Conservation (phyloP, 2,797 vertebrate species). For the Hipposideros larvatus region DNA sequence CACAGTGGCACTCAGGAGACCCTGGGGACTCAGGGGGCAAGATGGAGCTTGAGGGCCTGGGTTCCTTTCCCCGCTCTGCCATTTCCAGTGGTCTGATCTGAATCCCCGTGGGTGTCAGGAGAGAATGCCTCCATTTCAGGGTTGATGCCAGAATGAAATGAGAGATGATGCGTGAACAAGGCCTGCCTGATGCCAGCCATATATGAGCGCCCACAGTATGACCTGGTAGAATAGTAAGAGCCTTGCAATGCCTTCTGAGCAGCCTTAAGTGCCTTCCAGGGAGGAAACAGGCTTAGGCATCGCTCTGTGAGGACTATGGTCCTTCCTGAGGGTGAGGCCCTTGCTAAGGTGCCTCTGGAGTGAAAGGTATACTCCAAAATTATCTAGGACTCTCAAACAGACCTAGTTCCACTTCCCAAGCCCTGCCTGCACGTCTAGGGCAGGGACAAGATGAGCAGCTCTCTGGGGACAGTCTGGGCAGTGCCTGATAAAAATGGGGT, state of each 20-base stretch:
- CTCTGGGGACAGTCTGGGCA: background rate
- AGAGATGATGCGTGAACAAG: background rate
- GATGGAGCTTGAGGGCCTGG: background rate
- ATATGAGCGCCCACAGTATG: background rate
- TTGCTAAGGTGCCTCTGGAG: background rate
- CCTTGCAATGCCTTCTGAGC: background rate
- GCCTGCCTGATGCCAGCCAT: background rate
- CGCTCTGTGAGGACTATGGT: fast-evolving
- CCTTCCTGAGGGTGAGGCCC: background rate
- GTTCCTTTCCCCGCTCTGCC: background rate
- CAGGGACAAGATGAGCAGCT: background rate
- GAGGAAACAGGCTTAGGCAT: background rate
- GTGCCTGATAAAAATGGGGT: background rate
- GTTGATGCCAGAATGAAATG: background rate
- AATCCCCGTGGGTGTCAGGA: background rate
- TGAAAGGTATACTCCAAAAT: background rate
- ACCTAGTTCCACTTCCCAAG: background rate
- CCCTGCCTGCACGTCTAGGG: background rate
- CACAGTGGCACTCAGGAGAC: background rate
- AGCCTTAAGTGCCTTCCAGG: background rate
- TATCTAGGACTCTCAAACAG: background rate
- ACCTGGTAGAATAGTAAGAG: background rate
- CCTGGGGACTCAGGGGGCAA: background rate
- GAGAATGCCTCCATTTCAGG: background rate
- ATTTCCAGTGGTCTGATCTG: background rate